Percentiles rank a stretch among this genome's conserved stretches.
Conservation (phyloP, 2,888 invertebrate species). For the Eristalis tenax region DNA sequence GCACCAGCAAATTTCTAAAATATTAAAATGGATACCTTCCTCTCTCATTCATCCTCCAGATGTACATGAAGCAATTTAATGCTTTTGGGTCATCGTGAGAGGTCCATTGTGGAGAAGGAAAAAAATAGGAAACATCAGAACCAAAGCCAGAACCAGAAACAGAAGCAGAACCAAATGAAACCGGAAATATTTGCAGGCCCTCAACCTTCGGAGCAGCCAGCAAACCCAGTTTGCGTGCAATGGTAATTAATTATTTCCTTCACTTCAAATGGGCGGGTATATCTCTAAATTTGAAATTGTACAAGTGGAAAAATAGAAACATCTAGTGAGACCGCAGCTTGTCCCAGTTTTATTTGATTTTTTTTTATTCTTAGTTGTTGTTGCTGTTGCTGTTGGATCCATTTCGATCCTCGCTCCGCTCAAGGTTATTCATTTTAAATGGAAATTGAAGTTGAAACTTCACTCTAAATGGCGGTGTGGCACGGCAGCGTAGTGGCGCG, state of each 20-base stretch:
- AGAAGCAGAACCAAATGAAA: background rate
- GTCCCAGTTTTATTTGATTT: conserved; percentile 16
- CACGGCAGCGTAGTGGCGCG: background rate
- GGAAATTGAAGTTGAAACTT: conserved; percentile 62
- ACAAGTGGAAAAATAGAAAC: conserved; percentile 19
- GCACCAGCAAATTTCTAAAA: conserved; percentile 31
- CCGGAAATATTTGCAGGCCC: background rate
- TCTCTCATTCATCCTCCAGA: background rate
- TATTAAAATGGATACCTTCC: background rate
- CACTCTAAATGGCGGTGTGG: conserved; percentile 17
- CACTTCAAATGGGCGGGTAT: conserved; percentile 24
- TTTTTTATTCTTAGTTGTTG: background rate
- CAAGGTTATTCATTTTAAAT: conserved; percentile 67
- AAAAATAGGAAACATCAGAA: background rate
- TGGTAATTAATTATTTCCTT: conserved; percentile 58
- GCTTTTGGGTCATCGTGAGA: conserved; percentile 20
- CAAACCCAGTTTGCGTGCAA: conserved; percentile 34
- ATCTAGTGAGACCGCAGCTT: conserved; percentile 29
- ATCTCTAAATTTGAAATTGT: conserved; percentile 33
- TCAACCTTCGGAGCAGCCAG: background rate
- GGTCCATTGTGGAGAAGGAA: background rate
- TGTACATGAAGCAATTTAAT: conserved; percentile 26
- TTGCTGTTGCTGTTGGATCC: conserved; percentile 8
- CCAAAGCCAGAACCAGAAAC: background rate
- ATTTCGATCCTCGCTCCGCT: conserved; percentile 24